Percentiles rank a stretch among this genome's conserved stretches.
Evolutionary conservation across 2,888 invertebrate species (phyloP).

Genomic region (Drosophila fulvimacula): DNA sequence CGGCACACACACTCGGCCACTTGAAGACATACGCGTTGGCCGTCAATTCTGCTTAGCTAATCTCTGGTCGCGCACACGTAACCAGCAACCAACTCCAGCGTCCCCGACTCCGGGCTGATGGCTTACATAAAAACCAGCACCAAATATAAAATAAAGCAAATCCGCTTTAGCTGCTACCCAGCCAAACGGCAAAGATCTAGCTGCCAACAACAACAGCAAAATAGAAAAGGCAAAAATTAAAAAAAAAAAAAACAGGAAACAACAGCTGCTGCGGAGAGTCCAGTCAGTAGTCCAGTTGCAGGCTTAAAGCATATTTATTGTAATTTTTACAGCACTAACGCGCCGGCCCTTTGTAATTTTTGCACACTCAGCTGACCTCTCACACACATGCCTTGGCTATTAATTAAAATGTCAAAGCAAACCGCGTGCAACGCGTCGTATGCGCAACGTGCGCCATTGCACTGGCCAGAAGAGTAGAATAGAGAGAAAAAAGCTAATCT

Average conservation of each 20-base stretch:
- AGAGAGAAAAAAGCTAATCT: slow-evolving; percentile 45
- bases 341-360: slow-evolving; percentile 16
- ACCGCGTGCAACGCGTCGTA: slow-evolving; percentile 44
- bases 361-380: slow-evolving; percentile 25
- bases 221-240: slow-evolving; percentile 34
- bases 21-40: slow-evolving; percentile 27
- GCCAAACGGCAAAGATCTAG: slow-evolving; percentile 6
- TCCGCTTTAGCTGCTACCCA: slow-evolving; percentile 55
- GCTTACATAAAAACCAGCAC: slow-evolving; percentile 53
- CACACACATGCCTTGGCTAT: slow-evolving; percentile 29
- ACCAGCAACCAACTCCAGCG: slow-evolving; percentile 40
- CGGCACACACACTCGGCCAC: background rate
- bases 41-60: slow-evolving; percentile 76
- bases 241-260: background rate
- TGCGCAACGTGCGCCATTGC: slow-evolving; percentile 43
- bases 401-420: slow-evolving; percentile 62
- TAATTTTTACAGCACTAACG: slow-evolving; percentile 30
- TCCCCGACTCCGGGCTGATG: background rate
- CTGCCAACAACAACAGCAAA: background rate
- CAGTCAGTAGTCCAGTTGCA: slow-evolving; percentile 3
- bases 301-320: slow-evolving; percentile 44
- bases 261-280: background rate
- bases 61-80: slow-evolving; percentile 70
- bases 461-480: slow-evolving; percentile 1
- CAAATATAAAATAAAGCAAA: slow-evolving; percentile 59